A percentile compares a stretch with the other conserved stretches of the same genome.
Evolutionary conservation across 2,797 vertebrate genomes (phyloP).

Genomic region (Oreonectes daqikongensis): DNA sequence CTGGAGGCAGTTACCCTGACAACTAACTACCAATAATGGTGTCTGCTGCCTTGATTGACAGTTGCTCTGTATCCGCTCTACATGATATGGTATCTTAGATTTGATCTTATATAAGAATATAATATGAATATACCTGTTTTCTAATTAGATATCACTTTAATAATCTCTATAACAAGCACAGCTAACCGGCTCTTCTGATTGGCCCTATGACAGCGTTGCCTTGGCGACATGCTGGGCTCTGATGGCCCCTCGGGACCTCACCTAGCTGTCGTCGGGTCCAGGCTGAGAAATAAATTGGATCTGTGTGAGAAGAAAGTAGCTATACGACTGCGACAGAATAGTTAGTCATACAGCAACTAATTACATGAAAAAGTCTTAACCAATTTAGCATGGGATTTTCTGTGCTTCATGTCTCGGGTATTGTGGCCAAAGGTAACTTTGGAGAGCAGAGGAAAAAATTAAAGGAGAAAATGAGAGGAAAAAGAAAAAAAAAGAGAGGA

Average conservation of each 20-base stretch:
- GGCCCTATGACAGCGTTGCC: conserved; percentile 61
- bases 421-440: neutral
- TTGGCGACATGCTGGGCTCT: conserved; percentile 60
- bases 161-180: conserved; percentile 60
- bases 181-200: conserved; percentile 48
- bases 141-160: conserved; percentile 45
- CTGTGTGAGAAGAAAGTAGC: conserved; percentile 52
- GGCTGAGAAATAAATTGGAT: conserved; percentile 64
- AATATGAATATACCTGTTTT: conserved; percentile 1
- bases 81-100: conserved; percentile 1
- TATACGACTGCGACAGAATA: conserved; percentile 32
- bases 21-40: conserved; percentile 68
- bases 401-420: neutral
- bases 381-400: conserved; percentile 7
- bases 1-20: conserved; percentile 67
- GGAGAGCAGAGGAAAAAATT: neutral
- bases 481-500: neutral
- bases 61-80: conserved; percentile 47
- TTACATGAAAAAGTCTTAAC: conserved; percentile 22
- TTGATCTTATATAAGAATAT: conserved; percentile 1
- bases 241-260: conserved; percentile 51
- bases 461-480: neutral
- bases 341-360: conserved; percentile 41
- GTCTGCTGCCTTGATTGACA: conserved; percentile 68
- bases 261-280: conserved; percentile 46